These are phyloP conservation scores for Elgaria multicarinata DNA, from an alignment of 2,113 vertebrate species.

Conservation along the genomic window DNA sequence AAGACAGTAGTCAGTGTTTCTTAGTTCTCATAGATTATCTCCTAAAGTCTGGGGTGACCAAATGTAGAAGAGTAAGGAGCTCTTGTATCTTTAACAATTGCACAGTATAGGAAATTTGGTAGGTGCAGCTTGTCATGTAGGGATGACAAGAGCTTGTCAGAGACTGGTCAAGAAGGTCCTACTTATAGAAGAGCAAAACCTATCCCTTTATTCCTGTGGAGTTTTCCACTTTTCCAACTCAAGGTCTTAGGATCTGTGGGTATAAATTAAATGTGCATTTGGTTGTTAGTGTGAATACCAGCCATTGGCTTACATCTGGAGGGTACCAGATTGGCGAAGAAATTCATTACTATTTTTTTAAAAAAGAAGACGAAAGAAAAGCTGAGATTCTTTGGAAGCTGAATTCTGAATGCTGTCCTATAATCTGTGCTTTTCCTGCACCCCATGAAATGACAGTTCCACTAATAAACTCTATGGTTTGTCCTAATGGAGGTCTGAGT, in stretches of 20 bases:
- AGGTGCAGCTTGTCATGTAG: not conserved
- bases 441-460: not conserved
- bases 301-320: too few relatives aligned
- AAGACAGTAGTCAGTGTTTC: constrained; percentile 14
- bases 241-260: not conserved
- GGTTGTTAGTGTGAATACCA: not conserved
- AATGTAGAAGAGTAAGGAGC: not conserved
- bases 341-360: too few relatives aligned
- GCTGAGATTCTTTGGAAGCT: too few relatives aligned
- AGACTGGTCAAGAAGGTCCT: not conserved
- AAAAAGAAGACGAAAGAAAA: too few relatives aligned
- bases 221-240: not conserved
- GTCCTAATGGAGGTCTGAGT: too few relatives aligned
- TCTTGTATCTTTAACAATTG: not conserved
- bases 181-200: not conserved
- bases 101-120: not conserved
- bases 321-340: not conserved
- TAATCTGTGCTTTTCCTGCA: too few relatives aligned
- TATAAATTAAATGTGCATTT: not conserved
- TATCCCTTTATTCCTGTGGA: not conserved
- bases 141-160: not conserved
- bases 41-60: not conserved
- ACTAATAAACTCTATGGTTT: not conserved
- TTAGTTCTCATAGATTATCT: constrained; percentile 4
- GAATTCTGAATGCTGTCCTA: not conserved